Conservation (phyloP, 2,113 vertebrate species). For the Syngnathus scovelli region DNA sequence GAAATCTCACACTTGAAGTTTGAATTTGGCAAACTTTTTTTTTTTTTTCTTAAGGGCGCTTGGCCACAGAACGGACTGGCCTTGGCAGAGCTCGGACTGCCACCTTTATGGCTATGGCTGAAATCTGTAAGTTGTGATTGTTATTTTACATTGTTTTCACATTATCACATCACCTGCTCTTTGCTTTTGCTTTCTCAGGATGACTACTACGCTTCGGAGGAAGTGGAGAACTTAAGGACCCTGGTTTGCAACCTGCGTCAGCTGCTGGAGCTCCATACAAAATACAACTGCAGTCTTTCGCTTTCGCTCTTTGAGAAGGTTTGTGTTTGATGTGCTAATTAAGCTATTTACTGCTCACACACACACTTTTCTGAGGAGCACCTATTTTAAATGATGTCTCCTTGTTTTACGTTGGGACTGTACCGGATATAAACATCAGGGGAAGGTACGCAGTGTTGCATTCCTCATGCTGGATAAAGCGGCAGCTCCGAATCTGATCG, state of each 20-base stretch:
- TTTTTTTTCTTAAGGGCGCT: conserved; percentile 64
- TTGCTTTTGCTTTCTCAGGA: conserved; percentile 49
- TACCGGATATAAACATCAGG: conserved; percentile 60
- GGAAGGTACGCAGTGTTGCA: conserved; percentile 78
- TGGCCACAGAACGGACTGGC: conserved; percentile 95
- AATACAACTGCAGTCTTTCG: conserved; percentile 84
- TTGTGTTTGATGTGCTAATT: conserved; percentile 33
- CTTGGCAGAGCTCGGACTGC: conserved; percentile 78
- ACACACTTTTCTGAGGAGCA: background rate
- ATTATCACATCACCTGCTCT: background rate
- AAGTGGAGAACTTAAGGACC: conserved; percentile 73
- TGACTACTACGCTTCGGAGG: conserved; percentile 70
- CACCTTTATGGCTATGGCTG: conserved; percentile 74
- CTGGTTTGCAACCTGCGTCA: conserved; percentile 79
- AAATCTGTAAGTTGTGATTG: conserved; percentile 70
- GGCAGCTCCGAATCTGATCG: conserved; percentile 84
- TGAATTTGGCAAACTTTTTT: background rate
- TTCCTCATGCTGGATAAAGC: conserved; percentile 95
- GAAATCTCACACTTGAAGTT: background rate
- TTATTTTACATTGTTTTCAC: background rate
- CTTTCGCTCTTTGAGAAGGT: conserved; percentile 92
- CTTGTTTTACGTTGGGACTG: background rate
- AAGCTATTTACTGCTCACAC: background rate
- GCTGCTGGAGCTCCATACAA: conserved; percentile 79
- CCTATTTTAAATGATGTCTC: too few species aligned